Evolutionary conservation across 2,888 invertebrate species (phyloP), one percentile per base, ranked within the genome.

Genomic region (Sepioteuthis lessoniana): DNA sequence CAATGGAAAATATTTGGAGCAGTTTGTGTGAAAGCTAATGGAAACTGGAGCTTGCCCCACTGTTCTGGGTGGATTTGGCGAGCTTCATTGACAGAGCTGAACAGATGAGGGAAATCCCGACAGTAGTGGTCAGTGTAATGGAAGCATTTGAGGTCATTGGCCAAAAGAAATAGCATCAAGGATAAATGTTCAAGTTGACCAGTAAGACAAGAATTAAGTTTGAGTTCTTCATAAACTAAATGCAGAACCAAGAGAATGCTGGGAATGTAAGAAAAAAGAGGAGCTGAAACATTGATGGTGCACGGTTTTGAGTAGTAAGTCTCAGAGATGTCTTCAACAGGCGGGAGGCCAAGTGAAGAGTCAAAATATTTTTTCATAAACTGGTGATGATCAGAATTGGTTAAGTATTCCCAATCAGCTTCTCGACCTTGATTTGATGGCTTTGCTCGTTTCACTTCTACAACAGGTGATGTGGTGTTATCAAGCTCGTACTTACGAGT

Each of bases 201-300:
- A 93, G 98, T 98, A 95, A 98, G 97, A 0, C 98, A 97, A 0
- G 98, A 98, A 96, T 98, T 98, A 94, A 99, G 97, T 97, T 99
- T 99, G 10, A 98, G 97, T 96, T 99, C 99, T 97, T 99, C 99
- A 96, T 99, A 99, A 0, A 99, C 98, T 55, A 99, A 97, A 97
- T 99, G 99, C 76, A 99, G 97, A 0, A 98, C 98, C 96, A 98
- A 98, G 94, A 99, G 98, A 55, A 99, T 98, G 94, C 98, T 98
- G 16, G 98, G 98, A 28, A 98, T 98, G 95, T 98, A 98, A 0
- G 98, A 98, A 96, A 98, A 99, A 4, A 99, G 97, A 0, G 98
- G 97, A 0, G 98, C 98, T 94, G 98, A 98, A 0, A 98, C 97
- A 96, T 98, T 96, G 94, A 96, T 94, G 46, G 95, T 93, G 93